A percentile compares a stretch with the other conserved stretches of the same genome.
These are phyloP conservation scores for Micromys minutus DNA, from an alignment of 2,113 vertebrate species.

Conservation along the genomic window DNA sequence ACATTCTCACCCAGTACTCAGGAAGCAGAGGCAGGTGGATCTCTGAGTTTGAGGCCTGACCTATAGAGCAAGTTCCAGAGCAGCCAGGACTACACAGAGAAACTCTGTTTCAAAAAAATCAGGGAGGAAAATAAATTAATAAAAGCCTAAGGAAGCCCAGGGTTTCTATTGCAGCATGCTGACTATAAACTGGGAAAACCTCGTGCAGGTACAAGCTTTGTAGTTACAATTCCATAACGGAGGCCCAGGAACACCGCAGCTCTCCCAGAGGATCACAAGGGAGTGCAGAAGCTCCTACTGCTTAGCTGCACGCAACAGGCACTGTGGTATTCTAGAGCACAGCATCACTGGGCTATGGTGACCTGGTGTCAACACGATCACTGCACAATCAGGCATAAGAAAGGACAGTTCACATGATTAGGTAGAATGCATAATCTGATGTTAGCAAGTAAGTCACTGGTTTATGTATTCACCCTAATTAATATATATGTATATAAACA, in stretches of 20 bases:
- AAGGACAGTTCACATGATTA: not conserved
- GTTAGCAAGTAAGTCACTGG: not conserved
- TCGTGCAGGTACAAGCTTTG: not conserved
- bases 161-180: not conserved
- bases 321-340: not conserved
- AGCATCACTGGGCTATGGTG: not conserved
- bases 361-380: not conserved
- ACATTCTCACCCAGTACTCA: no score
- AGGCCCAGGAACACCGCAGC: not conserved
- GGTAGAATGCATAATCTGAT: not conserved
- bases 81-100: not conserved
- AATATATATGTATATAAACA: not conserved
- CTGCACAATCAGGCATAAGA: not conserved
- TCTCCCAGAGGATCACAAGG: not conserved
- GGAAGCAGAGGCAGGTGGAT: not conserved
- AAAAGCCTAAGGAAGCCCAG: not conserved
- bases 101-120: not conserved
- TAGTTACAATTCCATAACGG: not conserved
- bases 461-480: no score
- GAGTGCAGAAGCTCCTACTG: not conserved
- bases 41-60: not conserved
- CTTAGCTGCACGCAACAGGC: not conserved
- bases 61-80: not conserved
- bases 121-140: not conserved
- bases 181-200: slow-evolving; percentile 2